Evolutionary conservation across 2,888 invertebrate species (phyloP), one percentile per base, ranked within the genome.

Genomic region (Agrypnus murinus): DNA sequence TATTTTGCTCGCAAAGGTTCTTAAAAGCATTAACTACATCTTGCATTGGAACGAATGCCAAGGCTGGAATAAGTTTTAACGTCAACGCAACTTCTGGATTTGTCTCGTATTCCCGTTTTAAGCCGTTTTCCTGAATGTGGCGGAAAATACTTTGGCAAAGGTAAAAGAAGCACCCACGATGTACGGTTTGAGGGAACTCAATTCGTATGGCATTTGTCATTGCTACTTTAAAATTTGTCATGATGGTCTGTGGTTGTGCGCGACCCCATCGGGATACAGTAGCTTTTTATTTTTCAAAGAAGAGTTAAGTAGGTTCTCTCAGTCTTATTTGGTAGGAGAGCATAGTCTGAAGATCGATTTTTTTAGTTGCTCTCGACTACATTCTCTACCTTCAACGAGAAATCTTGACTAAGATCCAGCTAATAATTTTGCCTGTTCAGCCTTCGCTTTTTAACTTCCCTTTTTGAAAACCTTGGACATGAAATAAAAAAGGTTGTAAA

Each of bases 1-100:
- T 50, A 50, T 50, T 50, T 50, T 25, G 50, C 50, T 50, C 25
- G 50, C 50, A 50, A 50, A 50, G n/a, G 25, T 50, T 25, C 50
- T 50, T n/a, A 50, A 50, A 50, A 19, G 50, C 25, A 15, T 46
- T 10, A 46, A 15, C 14, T 15, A 50, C 50, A 50, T 50, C 25
- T 50, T 50, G 50, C 50, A 7, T 50, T 50, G 50, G 50, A 50
- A 50, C 50, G 25, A 50, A 25, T 19, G 50, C 34, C 34, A 32
- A 32, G 34, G 34, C 50, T 50, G 50, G 50, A 19, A 50, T 19
- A 19, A 50, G 50, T 7, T 50, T 50, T 50, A 50, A 50, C 25
- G 50, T 17, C 50, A 50, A 50, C 50, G 25, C 19, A 50, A 50
- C 8, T 50, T 50, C 50, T 50, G 19, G 25, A 50, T 50, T 50